Evolutionary conservation across 2,888 invertebrate species (phyloP).

Genomic region (Yponomeuta plumbellus): DNA sequence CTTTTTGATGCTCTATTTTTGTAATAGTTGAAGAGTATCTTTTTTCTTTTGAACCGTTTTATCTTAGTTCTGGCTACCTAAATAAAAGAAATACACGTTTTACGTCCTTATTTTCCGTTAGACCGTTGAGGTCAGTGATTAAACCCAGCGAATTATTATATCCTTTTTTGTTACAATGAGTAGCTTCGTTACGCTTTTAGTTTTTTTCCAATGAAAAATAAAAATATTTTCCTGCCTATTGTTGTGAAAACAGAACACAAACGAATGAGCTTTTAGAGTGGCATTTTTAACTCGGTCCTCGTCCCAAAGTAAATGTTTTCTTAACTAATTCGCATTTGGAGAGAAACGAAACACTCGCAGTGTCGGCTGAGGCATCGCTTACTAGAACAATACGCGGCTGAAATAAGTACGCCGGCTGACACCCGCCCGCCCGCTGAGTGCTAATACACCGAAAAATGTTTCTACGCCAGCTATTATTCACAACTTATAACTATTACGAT

Average conservation of each 20-base stretch:
- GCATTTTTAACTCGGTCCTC: slow-evolving; percentile 50
- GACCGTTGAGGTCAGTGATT: too few relatives aligned
- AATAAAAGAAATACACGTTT: neutral
- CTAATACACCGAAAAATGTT: neutral
- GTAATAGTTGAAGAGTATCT: slow-evolving; percentile 42
- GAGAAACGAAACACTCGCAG: slow-evolving; percentile 68
- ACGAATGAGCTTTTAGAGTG: slow-evolving; percentile 18
- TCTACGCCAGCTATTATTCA: too few relatives aligned
- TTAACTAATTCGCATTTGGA: slow-evolving; percentile 70
- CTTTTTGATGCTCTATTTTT: slow-evolving; percentile 59
- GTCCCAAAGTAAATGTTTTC: slow-evolving; percentile 68
- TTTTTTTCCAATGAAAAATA: too few relatives aligned
- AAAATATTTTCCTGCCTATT: neutral
- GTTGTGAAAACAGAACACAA: neutral
- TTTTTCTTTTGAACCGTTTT: slow-evolving; percentile 28
- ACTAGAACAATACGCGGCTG: slow-evolving; percentile 57
- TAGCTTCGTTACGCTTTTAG: too few relatives aligned
- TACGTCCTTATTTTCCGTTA: too few relatives aligned
- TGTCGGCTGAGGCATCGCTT: slow-evolving; percentile 54
- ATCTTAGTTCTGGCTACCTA: slow-evolving; percentile 6
- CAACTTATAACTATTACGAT: too few relatives aligned
- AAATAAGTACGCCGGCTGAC: slow-evolving; percentile 19
- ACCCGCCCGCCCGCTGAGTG: neutral
- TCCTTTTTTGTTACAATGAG: too few relatives aligned
- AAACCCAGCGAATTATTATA: too few relatives aligned